Base-by-base conservation (phyloP, 1,140 invertebrate genomes). In the Ips nitidus region DNA sequence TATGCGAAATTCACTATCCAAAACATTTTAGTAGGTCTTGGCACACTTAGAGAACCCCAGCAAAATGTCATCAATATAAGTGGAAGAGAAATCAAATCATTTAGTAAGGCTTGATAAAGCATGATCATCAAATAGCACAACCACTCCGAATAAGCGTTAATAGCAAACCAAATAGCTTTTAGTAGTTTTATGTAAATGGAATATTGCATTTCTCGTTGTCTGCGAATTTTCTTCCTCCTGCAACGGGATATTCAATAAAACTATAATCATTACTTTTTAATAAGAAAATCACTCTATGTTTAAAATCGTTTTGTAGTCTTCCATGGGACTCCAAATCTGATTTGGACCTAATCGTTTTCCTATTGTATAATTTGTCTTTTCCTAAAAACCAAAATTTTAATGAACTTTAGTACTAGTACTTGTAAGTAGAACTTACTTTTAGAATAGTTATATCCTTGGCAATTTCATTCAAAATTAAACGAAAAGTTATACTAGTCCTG, bases 171-270 rank as follows among this genome's bases (percentile, higher is more conserved):
- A 22, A 52, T 4, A 3, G 69, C 56, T 40, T 2, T 52, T 3
- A 53, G 8, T n/a, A 71, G 47, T 55, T 71, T 71, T 2, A 52
- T 40, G 45, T 60, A 66, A 6, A 71, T 71, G 2, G 69, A 70
- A 50, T 57, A 64, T 1, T 58, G 2, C 7, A 64, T n/a, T 7
- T 38, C 37, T 3, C 4, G 53, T 41, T 52, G 7, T 7, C 53
- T 59, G n/a, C 8, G 43, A 2, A 2, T 41, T 2, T 36, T 64
- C 47, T 45, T 5, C 22, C 36, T 38, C 37, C 6, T 50, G 3
- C 2, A 22, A 22, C 22, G 22, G 22, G 22, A 22, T 22, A 22
- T 22, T 22, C 22, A 55, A 36, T 36, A 41, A 7, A 36, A 40
- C 38, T 52, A 45, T 37, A 57, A 58, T 40, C 45, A 58, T 4